Conservation (phyloP, 2,113 vertebrate genomes). For the Delphinus delphis region DNA sequence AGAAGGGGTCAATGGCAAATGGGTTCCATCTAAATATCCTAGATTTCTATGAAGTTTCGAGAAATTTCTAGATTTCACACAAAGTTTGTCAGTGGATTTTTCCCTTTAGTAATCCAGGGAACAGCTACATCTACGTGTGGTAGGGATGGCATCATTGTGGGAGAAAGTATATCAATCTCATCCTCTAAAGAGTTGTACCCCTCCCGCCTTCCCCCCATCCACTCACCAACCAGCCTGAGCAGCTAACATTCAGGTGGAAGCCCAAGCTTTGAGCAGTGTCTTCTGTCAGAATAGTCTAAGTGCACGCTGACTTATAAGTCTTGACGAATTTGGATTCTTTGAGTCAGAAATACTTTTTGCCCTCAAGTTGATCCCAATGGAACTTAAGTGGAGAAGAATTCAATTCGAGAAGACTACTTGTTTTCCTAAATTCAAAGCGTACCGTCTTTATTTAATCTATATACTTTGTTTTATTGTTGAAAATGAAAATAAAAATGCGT, state of each 20-base stretch:
- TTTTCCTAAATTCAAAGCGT: constrained; percentile 25
- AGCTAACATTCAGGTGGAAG: neutral
- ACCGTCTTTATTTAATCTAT: neutral
- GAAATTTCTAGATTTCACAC: neutral
- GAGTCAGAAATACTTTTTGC: neutral
- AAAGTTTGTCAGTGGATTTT: neutral
- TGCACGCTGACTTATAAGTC: neutral
- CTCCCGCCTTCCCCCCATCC: neutral
- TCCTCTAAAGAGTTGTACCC: neutral
- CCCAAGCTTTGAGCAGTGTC: neutral
- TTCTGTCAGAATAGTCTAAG: neutral
- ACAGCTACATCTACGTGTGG: neutral
- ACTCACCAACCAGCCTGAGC: neutral
- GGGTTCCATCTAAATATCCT: neutral
- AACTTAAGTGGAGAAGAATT: constrained; percentile 2
- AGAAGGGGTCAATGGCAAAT: neutral
- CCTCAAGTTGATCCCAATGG: neutral
- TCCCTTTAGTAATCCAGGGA: neutral
- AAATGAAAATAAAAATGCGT: neutral
- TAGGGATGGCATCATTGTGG: neutral
- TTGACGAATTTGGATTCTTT: neutral
- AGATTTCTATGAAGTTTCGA: neutral
- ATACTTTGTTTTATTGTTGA: neutral
- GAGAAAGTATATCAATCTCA: neutral
- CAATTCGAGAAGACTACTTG: neutral